Evolutionary conservation across 2,797 vertebrate genomes (phyloP).

Genomic region (Anolis apletophallus): DNA sequence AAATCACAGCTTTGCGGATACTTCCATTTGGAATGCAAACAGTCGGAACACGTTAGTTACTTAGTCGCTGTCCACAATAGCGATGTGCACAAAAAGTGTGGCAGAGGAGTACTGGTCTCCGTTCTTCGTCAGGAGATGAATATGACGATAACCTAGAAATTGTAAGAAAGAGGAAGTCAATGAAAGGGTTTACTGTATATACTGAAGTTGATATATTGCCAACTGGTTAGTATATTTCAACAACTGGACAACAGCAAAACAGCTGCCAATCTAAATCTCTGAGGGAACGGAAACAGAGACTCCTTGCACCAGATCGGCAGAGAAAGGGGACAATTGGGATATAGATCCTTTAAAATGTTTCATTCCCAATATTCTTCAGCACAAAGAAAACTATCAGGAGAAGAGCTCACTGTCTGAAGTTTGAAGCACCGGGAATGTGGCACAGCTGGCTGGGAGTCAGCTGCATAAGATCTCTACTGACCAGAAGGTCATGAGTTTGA

Average conservation of each 20-base stretch:
- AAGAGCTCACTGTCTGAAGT: background rate
- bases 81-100: constrained; percentile 89
- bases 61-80: constrained; percentile 76
- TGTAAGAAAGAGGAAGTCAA: constrained; percentile 26
- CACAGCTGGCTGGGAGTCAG: too few relatives aligned
- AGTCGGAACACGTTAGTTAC: too few relatives aligned
- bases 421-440: too few relatives aligned
- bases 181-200: background rate
- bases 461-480: too few relatives aligned
- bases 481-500: too few relatives aligned
- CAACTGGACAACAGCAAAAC: too few relatives aligned
- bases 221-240: background rate
- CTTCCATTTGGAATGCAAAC: constrained; percentile 33
- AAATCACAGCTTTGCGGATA: background rate
- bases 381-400: background rate
- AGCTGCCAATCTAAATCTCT: background rate
- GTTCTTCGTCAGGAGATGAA: constrained; percentile 89
- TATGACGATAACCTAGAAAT: constrained; percentile 89
- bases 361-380: background rate
- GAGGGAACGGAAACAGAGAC: too few relatives aligned
- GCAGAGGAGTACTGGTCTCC: constrained; percentile 87
- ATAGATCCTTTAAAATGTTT: background rate
- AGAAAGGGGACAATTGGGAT: background rate
- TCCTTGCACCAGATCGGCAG: background rate
- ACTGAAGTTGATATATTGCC: background rate